These are phyloP conservation scores for Cylloceria caligata DNA, from an alignment of 2,888 invertebrate species.

Conservation along the genomic window DNA sequence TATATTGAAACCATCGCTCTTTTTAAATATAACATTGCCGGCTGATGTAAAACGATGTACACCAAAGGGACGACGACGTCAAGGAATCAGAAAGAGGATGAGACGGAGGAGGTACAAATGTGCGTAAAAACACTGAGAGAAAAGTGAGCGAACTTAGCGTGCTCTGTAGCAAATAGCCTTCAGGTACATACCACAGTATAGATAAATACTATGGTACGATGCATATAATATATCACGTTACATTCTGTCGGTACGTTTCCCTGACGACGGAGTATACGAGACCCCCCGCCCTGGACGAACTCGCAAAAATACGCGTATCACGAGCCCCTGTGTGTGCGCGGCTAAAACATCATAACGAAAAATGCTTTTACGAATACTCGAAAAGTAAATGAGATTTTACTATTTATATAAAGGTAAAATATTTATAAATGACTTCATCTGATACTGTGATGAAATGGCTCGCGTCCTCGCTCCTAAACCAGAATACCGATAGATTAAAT, in stretches of 20 bases:
- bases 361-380: background rate
- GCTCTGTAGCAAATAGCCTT: conserved; percentile 46
- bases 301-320: background rate
- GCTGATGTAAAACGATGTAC: too few relatives aligned
- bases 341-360: background rate
- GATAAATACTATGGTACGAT: conserved; percentile 11
- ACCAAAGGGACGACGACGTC: too few relatives aligned
- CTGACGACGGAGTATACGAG: conserved; percentile 46
- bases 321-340: background rate
- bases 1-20: background rate
- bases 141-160: conserved; percentile 31
- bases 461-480: too few relatives aligned
- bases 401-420: background rate
- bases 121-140: conserved; percentile 50
- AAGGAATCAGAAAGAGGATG: too few relatives aligned
- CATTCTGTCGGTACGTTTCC: conserved; percentile 51
- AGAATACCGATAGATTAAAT: too few relatives aligned
- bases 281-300: background rate
- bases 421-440: too few relatives aligned
- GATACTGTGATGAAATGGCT: too few relatives aligned
- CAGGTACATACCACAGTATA: conserved; percentile 33
- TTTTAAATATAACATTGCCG: background rate
- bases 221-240: background rate
- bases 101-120: conserved; percentile 6
- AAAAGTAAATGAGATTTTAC: background rate